Percentiles rank a stretch among this genome's conserved stretches.
These are phyloP conservation scores for Hippocampus zosterae DNA, from an alignment of 2,113 vertebrate genomes.

Conservation along the genomic window DNA sequence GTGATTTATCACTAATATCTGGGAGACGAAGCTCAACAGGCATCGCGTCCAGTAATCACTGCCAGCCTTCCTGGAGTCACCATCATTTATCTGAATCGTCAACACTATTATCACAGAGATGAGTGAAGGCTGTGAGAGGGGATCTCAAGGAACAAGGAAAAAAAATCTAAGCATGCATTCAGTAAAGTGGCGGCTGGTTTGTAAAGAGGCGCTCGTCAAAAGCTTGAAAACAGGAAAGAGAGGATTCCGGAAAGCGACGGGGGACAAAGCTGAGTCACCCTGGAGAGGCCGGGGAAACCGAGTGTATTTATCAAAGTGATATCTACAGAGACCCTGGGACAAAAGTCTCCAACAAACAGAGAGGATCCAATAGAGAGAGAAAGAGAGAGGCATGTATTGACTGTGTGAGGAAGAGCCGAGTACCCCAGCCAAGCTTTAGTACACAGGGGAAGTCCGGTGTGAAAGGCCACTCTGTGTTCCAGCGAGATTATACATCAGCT, in stretches of 20 bases:
- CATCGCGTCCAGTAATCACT: slow-evolving; percentile 34
- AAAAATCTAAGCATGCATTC: slow-evolving; percentile 5
- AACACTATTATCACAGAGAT: slow-evolving; percentile 3
- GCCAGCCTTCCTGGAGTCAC: slow-evolving; percentile 37
- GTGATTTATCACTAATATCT: slow-evolving; percentile 22
- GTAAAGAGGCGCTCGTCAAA: slow-evolving; percentile 16
- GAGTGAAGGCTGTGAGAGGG: not conserved
- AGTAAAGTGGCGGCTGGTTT: not conserved
- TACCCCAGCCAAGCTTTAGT: slow-evolving; percentile 24
- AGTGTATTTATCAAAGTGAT: slow-evolving; percentile 17
- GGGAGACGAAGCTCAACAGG: slow-evolving; percentile 14
- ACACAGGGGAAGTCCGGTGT: slow-evolving; percentile 51
- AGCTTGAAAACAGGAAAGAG: slow-evolving; percentile 60
- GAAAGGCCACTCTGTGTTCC: slow-evolving; percentile 54
- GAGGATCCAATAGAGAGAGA: slow-evolving; percentile 18
- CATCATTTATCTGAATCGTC: slow-evolving; percentile 21
- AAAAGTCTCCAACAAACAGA: slow-evolving; percentile 53
- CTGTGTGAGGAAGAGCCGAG: slow-evolving; percentile 26
- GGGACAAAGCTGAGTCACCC: slow-evolving; percentile 32
- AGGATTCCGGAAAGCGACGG: slow-evolving; percentile 54
- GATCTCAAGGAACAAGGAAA: not conserved
- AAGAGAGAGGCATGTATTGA: slow-evolving; percentile 29
- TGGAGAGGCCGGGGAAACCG: slow-evolving; percentile 35
- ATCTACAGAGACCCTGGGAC: slow-evolving; percentile 33
- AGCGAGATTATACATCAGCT: slow-evolving; percentile 42